phyloP scores from a whole-genome alignment of 2,113 vertebrate species.

The Ranitomeya imitator region DNA sequence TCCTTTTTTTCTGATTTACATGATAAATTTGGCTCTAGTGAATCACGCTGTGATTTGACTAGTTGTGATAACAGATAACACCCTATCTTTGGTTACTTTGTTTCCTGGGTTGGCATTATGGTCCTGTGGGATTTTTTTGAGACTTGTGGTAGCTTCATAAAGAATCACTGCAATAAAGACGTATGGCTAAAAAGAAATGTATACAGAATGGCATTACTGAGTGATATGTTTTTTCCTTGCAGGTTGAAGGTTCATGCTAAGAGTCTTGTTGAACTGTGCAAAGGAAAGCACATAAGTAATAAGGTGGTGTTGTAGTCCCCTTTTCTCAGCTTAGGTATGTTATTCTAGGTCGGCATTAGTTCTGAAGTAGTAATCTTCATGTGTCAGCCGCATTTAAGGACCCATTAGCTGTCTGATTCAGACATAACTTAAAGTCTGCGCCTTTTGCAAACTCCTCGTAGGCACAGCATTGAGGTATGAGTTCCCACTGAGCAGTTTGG shows the following conservation, averaged over 20 bases:
- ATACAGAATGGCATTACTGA: constrained; percentile 35
- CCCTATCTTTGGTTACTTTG: constrained; percentile 38
- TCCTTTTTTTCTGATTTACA: not conserved
- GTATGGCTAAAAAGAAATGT: constrained; percentile 40
- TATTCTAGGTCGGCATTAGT: constrained; percentile 40
- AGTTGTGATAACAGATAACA: constrained; percentile 3
- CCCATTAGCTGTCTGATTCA: not conserved
- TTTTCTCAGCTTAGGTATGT: constrained; percentile 39
- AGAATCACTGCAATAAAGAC: constrained; percentile 37
- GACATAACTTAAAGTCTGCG: constrained; percentile 6
- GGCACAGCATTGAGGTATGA: constrained; percentile 67
- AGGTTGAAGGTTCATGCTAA: constrained; percentile 50
- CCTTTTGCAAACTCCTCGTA: fast-evolving
- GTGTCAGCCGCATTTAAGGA: constrained; percentile 30
- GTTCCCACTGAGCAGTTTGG: constrained; percentile 63
- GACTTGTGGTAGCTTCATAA: constrained; percentile 21
- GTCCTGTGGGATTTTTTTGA: constrained; percentile 7
- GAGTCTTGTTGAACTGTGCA: constrained; percentile 39
- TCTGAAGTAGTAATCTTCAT: constrained; percentile 55
- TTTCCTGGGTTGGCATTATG: constrained; percentile 14
- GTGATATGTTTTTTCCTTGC: constrained; percentile 29
- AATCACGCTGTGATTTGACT: not conserved
- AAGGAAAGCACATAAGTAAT: constrained; percentile 29
- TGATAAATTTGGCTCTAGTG: not conserved
- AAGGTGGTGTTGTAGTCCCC: not conserved